Evolutionary conservation across 2,113 vertebrate species (phyloP).

Genomic region (Sylvia atricapilla): DNA sequence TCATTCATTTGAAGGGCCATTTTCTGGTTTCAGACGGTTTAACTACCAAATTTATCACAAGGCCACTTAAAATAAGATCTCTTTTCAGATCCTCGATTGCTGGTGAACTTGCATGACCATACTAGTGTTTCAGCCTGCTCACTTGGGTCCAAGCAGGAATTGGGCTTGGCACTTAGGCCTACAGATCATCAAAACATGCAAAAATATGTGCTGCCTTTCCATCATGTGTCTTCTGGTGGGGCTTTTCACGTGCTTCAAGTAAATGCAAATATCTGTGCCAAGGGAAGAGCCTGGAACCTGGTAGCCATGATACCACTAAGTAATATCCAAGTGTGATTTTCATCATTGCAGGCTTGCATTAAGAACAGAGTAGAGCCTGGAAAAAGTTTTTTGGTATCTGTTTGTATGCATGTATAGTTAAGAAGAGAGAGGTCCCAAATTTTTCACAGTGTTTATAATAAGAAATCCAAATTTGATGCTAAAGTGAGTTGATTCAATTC

Average conservation of each 20-base stretch:
- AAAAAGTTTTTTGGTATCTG: not conserved
- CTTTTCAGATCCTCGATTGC: not conserved
- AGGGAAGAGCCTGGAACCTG: not conserved
- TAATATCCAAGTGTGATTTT: not conserved
- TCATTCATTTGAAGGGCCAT: not conserved
- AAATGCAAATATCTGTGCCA: not conserved
- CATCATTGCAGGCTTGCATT: not conserved
- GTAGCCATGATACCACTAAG: not conserved
- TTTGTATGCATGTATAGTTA: not conserved
- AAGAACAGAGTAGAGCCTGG: not conserved
- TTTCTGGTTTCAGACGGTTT: not conserved
- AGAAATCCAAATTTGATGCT: conserved; percentile 22
- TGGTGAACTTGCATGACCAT: not conserved
- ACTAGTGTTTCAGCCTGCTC: not conserved
- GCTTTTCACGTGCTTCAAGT: not conserved
- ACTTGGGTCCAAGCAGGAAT: rapidly evolving
- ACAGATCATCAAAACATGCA: not conserved
- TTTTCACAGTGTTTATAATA: conserved; percentile 36
- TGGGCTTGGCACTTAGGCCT: not conserved
- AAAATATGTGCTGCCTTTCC: not conserved
- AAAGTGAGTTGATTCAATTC: conserved; percentile 12
- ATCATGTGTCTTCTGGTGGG: not conserved
- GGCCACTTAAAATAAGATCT: not conserved
- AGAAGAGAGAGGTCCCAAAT: not conserved
- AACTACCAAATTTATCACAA: not conserved